Conservation (phyloP, 2,797 vertebrate species). For the Alectoris magna region DNA sequence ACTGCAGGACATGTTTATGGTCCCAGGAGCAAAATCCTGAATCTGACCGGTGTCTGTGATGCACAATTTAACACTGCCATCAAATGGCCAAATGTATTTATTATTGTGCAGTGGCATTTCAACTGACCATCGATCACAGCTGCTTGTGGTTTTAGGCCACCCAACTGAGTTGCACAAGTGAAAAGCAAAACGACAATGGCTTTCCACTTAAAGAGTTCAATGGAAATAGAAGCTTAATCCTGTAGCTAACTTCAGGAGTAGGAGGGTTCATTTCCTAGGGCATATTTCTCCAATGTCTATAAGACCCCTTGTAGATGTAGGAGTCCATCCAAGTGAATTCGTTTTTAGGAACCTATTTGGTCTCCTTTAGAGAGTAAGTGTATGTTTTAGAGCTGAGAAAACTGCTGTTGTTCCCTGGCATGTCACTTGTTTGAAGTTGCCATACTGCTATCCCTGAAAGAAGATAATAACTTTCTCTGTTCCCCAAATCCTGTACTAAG, state of each 20-base stretch:
- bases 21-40: neutral
- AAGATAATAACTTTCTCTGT: neutral
- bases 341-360: neutral
- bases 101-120: neutral
- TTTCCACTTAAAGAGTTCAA: neutral
- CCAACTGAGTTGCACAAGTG: neutral
- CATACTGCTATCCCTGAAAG: neutral
- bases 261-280: neutral
- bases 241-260: neutral
- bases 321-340: neutral
- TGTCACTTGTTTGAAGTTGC: neutral
- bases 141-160: neutral
- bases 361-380: neutral
- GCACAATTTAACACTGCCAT: constrained; percentile 68
- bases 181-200: neutral
- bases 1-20: neutral
- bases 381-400: neutral
- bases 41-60: neutral
- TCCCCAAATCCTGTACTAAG: neutral
- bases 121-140: neutral
- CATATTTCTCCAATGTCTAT: neutral
- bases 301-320: neutral
- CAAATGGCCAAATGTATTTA: constrained; percentile 52
- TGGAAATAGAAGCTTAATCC: neutral
- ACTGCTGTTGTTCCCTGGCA: neutral